These are phyloP conservation scores for Mayetiola destructor DNA, from an alignment of 2,888 invertebrate genomes.

Conservation along the genomic window DNA sequence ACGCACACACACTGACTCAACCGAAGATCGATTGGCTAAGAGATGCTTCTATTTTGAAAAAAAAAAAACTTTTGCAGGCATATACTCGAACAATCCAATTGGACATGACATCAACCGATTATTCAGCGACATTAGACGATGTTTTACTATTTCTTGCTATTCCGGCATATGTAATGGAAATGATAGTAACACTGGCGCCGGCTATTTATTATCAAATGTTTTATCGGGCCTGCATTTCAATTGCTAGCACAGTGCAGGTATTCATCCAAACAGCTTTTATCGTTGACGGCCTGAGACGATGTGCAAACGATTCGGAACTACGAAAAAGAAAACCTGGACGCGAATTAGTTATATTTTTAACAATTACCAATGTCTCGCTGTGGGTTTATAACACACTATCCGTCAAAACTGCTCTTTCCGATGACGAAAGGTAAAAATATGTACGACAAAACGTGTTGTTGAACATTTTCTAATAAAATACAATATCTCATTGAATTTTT, in stretches of 20 bases:
- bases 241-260: slow-evolving; percentile 53
- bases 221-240: slow-evolving; percentile 39
- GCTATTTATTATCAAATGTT: slow-evolving; percentile 41
- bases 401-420: slow-evolving; percentile 38
- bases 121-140: slow-evolving; percentile 50
- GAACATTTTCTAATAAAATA: background rate
- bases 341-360: slow-evolving; percentile 59
- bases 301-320: slow-evolving; percentile 48
- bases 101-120: slow-evolving; percentile 40
- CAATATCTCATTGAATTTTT: slow-evolving; percentile 13
- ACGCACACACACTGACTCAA: no score
- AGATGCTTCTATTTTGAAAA: no score
- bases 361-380: slow-evolving; percentile 60
- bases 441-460: background rate
- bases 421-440: slow-evolving; percentile 29
- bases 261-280: slow-evolving; percentile 59
- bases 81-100: slow-evolving; percentile 49
- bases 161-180: slow-evolving; percentile 57
- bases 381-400: slow-evolving; percentile 63
- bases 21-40: no score
- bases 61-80: no score
- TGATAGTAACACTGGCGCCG: slow-evolving; percentile 52
- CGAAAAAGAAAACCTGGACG: slow-evolving; percentile 56
- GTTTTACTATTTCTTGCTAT: slow-evolving; percentile 54
- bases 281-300: slow-evolving; percentile 58